Evolutionary conservation across 2,797 vertebrate genomes (phyloP), one percentile per base, ranked within the genome.

Genomic region (Acanthornis magna): DNA sequence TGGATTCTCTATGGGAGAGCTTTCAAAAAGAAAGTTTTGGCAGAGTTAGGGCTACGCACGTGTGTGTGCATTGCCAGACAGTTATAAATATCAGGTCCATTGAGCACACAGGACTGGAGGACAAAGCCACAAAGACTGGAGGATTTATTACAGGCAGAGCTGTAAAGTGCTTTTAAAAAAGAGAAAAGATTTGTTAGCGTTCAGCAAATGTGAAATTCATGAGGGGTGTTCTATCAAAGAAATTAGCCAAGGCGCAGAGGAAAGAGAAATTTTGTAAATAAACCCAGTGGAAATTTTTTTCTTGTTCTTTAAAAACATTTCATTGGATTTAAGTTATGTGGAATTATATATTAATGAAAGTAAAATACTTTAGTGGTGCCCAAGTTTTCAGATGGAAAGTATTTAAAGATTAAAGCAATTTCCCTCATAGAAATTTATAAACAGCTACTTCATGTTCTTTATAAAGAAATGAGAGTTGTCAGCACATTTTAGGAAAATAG

Each of bases 121-220:
- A 91, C 58, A 94, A 91, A 89, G 45, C 40, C 82, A 88, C 76
- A 84, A 88, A 91, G 87, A 85, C 47, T 77, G 43, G 61, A 55
- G 89, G 70, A 78, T 88, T 91, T 92, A 85, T 78, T 95, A 45
- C 72, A 73, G 73, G 54, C 45, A 77, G 43, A 48, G 42, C 67
- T 78, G 54, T 62, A 75, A 86, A 92, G 58, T 84, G 55, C 58
- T 75, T 87, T 53, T 70, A 78, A 92, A 95, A 97, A 81, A 66
- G 45, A 81, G 62, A 85, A 91, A 86, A 94, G 32, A 84, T 84
- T 93, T 94, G 79, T 81, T 92, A 89, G 47, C 63, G 30, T 91
- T 95, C 62, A 89, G 79, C 45, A 96, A 85, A 66, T 85, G 43
- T 89, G 72, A 79, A 93, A 91, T 94, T 96, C 89, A 89, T 95